phyloP scores from a whole-genome alignment of 1,140 invertebrate species.

The Dreissena rostriformis region DNA sequence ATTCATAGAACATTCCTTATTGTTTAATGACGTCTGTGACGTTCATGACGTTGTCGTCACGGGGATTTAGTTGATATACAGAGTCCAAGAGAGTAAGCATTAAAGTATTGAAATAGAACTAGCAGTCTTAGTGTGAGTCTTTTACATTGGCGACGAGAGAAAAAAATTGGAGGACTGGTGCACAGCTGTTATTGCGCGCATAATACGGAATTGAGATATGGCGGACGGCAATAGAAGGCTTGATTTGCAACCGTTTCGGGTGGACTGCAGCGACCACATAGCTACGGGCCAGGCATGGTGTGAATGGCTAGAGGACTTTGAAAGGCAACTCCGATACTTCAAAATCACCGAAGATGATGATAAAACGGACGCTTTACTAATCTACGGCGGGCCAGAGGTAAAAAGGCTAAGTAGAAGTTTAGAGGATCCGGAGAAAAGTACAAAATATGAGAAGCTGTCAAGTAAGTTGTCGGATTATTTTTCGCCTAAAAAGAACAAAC shows the following conservation, averaged over 20 bases:
- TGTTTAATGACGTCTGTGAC: too few species aligned
- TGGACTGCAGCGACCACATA: background rate
- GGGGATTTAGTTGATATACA: too few species aligned
- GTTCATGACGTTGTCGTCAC: too few species aligned
- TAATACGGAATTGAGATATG: too few species aligned
- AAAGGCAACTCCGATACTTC: background rate
- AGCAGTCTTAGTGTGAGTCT: too few species aligned
- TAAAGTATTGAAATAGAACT: too few species aligned
- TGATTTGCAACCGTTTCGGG: background rate
- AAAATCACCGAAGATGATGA: background rate
- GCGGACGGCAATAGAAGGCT: background rate
- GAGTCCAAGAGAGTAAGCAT: too few species aligned
- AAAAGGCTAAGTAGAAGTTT: background rate
- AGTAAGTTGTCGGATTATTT: background rate
- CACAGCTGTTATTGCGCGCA: too few species aligned
- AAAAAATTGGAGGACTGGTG: background rate
- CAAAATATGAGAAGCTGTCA: constrained; percentile 12
- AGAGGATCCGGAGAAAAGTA: background rate
- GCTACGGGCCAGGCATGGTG: background rate
- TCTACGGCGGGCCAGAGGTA: constrained; percentile 8
- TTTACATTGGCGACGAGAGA: background rate
- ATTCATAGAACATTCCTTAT: too few species aligned
- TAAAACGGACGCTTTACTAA: background rate
- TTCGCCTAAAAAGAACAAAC: constrained; percentile 10
- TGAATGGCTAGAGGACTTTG: background rate